phyloP scores from a whole-genome alignment of 35 echinoderm and acorn worm species.

The Chiridota heheva region DNA sequence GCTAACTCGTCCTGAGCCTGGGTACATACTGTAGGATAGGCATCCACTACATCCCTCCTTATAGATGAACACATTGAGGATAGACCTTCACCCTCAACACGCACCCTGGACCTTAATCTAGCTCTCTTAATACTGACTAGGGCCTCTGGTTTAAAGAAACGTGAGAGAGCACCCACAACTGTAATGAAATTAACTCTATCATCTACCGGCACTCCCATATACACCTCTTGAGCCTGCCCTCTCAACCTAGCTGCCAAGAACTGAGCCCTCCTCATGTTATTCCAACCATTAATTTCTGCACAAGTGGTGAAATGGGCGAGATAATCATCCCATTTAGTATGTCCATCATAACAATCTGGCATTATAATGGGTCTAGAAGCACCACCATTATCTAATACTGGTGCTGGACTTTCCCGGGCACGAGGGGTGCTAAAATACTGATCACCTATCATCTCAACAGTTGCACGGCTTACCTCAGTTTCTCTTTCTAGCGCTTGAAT shows the following conservation, averaged over 20 bases:
- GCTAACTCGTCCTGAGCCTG: slow-evolving; percentile 34
- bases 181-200: not conserved
- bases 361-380: too few species aligned
- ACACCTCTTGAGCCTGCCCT: slow-evolving; percentile 25
- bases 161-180: not conserved
- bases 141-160: slow-evolving; percentile 3
- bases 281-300: too few species aligned
- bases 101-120: not conserved
- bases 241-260: slow-evolving; percentile 2
- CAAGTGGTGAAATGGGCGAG: too few species aligned
- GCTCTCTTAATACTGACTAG: slow-evolving; percentile 5
- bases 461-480: too few species aligned
- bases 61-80: slow-evolving; percentile 26
- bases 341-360: too few species aligned
- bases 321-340: too few species aligned
- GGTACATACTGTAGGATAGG: not conserved
- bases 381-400: too few species aligned
- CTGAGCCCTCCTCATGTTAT: too few species aligned
- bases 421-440: too few species aligned
- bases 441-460: too few species aligned
- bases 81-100: slow-evolving; percentile 1
- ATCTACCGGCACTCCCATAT: not conserved
- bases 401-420: too few species aligned
- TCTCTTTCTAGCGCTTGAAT: too few species aligned
- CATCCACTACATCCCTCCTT: slow-evolving; percentile 10